These are phyloP conservation scores for Pogonomyrmex barbatus DNA, from an alignment of 1,140 invertebrate species.

Conservation along the genomic window DNA sequence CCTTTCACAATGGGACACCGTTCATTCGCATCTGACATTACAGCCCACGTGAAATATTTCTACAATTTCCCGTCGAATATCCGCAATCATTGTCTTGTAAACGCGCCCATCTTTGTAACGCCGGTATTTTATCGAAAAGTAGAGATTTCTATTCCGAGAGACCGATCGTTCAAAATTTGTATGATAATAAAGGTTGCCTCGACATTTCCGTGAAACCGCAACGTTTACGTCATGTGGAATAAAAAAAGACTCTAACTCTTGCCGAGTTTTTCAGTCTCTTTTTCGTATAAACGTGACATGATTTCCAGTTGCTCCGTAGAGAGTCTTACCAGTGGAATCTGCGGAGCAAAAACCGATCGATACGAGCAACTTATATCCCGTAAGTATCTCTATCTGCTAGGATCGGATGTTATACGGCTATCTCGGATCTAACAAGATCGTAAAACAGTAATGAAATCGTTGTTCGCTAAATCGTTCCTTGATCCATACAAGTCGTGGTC, in stretches of 20 bases:
- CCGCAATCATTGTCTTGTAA: constrained; percentile 14
- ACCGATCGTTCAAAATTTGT: constrained; percentile 15
- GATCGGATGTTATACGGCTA: neutral
- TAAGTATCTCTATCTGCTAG: neutral
- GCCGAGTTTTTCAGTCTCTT: constrained; percentile 5
- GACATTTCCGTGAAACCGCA: neutral
- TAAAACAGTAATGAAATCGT: constrained; percentile 26
- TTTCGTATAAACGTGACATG: neutral
- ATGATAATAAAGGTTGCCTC: constrained; percentile 8
- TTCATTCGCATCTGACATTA: constrained; percentile 72
- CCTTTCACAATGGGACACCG: constrained; percentile 4
- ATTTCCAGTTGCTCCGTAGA: neutral
- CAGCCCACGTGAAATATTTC: constrained; percentile 29
- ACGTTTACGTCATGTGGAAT: neutral
- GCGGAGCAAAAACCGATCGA: neutral
- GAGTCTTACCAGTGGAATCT: neutral
- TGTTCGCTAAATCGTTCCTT: constrained; percentile 12
- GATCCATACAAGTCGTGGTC: neutral
- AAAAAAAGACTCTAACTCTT: neutral
- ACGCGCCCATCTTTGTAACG: neutral
- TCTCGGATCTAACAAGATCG: constrained; percentile 11
- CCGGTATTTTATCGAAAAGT: neutral
- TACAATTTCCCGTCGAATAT: constrained; percentile 23
- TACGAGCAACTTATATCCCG: neutral
- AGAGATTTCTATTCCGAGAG: constrained; percentile 6